Conservation (phyloP, 2,113 vertebrate genomes). For the Jaculus jaculus region DNA sequence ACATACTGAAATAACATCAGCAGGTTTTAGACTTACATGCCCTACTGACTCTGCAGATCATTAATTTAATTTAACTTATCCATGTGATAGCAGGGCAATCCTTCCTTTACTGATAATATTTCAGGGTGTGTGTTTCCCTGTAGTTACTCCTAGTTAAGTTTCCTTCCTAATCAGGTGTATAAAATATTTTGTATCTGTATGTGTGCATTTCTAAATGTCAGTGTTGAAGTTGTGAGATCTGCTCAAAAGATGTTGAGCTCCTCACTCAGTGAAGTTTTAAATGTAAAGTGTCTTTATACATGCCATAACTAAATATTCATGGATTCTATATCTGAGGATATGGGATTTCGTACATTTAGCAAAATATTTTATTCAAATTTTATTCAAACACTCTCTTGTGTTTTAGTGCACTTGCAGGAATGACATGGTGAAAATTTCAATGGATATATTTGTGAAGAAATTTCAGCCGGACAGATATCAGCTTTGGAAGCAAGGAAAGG, state of each 20-base stretch:
- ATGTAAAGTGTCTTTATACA: not conserved
- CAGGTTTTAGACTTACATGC: not conserved
- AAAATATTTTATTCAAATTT: slow-evolving; percentile 18
- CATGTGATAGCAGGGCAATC: not conserved
- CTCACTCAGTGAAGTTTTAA: not conserved
- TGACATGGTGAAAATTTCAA: slow-evolving; percentile 99
- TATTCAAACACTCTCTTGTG: slow-evolving; percentile 13
- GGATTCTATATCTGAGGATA: not conserved
- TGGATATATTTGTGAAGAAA: slow-evolving; percentile 96
- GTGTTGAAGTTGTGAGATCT: not conserved
- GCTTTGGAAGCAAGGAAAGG: slow-evolving; percentile 96
- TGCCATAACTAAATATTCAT: not conserved
- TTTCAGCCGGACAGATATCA: slow-evolving; percentile 97
- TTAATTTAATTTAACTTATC: not conserved
- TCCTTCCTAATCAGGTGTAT: not conserved
- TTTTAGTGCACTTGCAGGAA: slow-evolving; percentile 95
- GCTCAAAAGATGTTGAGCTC: slow-evolving; percentile 9
- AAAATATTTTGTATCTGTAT: not conserved
- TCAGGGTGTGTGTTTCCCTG: not conserved
- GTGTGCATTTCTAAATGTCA: slow-evolving; percentile 28
- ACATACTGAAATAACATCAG: not conserved
- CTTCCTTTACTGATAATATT: not conserved
- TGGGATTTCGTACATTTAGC: not conserved
- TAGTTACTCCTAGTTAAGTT: slow-evolving; percentile 7
- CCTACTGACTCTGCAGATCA: not conserved